Conservation (phyloP, 2,888 invertebrate genomes). For the Beris morrisii region DNA sequence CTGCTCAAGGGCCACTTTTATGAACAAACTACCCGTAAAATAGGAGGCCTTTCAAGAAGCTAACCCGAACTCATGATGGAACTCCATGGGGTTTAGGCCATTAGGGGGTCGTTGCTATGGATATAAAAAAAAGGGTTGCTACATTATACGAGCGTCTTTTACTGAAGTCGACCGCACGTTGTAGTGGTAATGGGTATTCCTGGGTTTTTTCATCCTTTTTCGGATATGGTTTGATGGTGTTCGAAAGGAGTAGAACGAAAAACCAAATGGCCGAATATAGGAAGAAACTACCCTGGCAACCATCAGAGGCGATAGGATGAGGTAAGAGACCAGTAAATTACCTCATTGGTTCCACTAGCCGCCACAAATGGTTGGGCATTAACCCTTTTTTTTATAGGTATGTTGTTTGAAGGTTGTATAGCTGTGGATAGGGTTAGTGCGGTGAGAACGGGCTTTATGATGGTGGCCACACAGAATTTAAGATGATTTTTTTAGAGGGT, state of each 20-base stretch:
- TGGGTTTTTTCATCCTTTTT: no score
- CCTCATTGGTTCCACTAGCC: conserved; percentile 22
- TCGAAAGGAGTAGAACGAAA: no score
- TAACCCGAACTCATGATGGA: not conserved
- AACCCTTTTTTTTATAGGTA: conserved; percentile 14
- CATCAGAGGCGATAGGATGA: not conserved
- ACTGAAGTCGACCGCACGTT: no score
- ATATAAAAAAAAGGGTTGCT: conserved; percentile 23
- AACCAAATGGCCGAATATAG: no score
- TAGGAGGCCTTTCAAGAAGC: conserved; percentile 20
- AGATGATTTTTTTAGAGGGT: no score
- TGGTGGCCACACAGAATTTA: no score
- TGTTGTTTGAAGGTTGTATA: no score
- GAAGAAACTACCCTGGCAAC: no score
- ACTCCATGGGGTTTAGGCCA: not conserved
- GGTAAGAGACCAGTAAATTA: conserved; percentile 21
- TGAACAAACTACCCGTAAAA: conserved; percentile 18
- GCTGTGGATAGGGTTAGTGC: no score
- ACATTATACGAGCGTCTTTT: not conserved
- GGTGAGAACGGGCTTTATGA: no score
- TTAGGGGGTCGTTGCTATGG: conserved; percentile 20
- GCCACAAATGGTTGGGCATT: conserved; percentile 15
- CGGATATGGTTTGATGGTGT: no score
- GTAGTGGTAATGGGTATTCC: no score
- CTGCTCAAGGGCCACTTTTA: not conserved